Conservation (phyloP, 2,797 vertebrate species). For the Carduelis carduelis region DNA sequence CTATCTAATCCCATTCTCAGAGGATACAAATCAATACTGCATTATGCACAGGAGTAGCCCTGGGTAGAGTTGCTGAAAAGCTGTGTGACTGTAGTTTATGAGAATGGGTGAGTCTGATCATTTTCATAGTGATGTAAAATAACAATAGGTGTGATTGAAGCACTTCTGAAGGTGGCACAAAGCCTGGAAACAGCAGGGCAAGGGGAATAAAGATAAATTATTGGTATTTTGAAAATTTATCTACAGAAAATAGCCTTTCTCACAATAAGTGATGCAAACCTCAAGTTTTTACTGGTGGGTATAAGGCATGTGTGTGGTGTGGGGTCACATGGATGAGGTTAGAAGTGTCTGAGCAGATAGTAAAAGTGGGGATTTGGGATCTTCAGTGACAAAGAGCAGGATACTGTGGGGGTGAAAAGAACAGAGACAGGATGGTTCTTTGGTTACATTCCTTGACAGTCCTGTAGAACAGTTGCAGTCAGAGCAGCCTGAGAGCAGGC, state of each 20-base stretch:
- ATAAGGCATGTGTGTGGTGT: accelerated
- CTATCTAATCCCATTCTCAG: neutral
- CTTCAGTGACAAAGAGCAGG: neutral
- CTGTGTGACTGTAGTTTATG: neutral
- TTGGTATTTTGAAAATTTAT: neutral
- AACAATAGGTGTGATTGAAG: neutral
- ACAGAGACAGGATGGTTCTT: neutral
- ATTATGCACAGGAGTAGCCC: neutral
- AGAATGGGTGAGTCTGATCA: neutral
- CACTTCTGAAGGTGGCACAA: neutral
- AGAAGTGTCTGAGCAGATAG: neutral
- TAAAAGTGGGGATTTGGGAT: neutral
- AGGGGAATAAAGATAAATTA: neutral
- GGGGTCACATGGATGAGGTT: neutral
- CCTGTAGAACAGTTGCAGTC: neutral
- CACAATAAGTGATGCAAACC: neutral
- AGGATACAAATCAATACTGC: neutral
- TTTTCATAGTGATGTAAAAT: neutral
- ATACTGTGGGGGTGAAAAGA: neutral
- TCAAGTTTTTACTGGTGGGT: neutral
- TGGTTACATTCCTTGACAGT: neutral
- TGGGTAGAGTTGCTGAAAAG: neutral
- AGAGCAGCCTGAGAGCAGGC: neutral
- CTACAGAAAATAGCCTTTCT: neutral
- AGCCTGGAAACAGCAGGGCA: neutral